Evolutionary conservation across 2,113 vertebrate genomes (phyloP).

Genomic region (Amphiprion percula): DNA sequence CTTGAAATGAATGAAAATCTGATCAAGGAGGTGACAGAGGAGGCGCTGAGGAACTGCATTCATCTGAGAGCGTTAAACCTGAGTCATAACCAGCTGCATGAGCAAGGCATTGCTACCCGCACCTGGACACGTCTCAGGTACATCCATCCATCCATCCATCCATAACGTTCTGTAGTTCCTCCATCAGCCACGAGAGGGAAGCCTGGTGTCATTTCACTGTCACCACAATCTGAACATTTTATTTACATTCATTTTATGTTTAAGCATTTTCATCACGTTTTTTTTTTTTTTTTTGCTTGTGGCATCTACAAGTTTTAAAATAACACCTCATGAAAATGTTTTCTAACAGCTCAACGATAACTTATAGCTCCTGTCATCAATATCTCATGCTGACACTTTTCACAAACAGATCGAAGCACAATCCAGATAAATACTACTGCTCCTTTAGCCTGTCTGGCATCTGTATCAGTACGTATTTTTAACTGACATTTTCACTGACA

Average conservation of each 20-base stretch:
- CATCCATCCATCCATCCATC: constrained; percentile 52
- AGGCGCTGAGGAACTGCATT: constrained; percentile 70
- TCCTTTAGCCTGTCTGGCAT: neutral
- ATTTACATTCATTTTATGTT: neutral
- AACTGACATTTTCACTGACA: neutral
- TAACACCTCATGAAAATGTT: neutral
- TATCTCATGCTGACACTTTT: neutral
- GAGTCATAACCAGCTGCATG: constrained; percentile 84
- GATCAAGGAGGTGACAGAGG: constrained; percentile 79
- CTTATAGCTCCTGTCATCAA: fast-evolving
- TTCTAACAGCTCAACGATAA: neutral
- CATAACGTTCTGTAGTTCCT: constrained; percentile 26
- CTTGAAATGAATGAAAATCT: constrained; percentile 79
- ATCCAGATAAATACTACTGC: neutral
- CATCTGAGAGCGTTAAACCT: constrained; percentile 81
- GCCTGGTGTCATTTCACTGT: constrained; percentile 12
- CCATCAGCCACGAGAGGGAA: constrained; percentile 70
- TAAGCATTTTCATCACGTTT: neutral
- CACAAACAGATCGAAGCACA: neutral
- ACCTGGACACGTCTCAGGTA: constrained; percentile 83
- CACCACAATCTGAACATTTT: neutral
- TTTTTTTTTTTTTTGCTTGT: neutral
- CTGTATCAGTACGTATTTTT: neutral
- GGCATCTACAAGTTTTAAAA: neutral
- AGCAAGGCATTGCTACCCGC: constrained; percentile 71